Percentiles rank a stretch among this genome's conserved stretches.
phyloP scores from a whole-genome alignment of 2,113 vertebrate species.

The Podiceps cristatus region DNA sequence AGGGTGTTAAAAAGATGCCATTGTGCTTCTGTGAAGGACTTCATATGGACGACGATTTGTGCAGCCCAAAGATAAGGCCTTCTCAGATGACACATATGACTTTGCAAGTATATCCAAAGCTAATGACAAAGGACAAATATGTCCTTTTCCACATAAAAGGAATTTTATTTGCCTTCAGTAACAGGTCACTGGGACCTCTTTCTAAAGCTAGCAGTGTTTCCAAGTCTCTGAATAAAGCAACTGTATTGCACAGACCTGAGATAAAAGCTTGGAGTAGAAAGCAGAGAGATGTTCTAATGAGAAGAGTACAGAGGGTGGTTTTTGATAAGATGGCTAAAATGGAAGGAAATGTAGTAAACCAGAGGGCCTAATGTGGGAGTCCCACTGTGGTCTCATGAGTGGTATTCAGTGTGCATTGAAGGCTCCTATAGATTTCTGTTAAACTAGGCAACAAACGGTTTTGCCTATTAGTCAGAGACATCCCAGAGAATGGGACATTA shows the following conservation, averaged over 20 bases:
- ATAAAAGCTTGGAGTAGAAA: neutral
- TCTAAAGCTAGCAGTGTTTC: neutral
- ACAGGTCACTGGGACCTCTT: neutral
- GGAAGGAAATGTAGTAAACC: neutral
- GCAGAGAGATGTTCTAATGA: neutral
- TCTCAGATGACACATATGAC: neutral
- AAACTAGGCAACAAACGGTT: neutral
- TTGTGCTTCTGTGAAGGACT: slow-evolving; percentile 15
- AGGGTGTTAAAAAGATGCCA: slow-evolving; percentile 37
- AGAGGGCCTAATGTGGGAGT: neutral
- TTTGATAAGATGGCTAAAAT: neutral
- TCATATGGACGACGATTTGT: slow-evolving; percentile 9
- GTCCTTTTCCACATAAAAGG: slow-evolving; percentile 19
- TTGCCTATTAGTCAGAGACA: neutral
- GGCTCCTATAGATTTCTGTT: neutral
- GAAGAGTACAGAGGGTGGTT: neutral
- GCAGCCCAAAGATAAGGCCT: neutral
- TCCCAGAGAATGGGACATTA: neutral
- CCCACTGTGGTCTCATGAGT: neutral
- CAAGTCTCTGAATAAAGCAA: neutral
- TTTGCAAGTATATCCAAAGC: neutral
- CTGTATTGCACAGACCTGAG: neutral
- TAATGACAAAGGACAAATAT: neutral
- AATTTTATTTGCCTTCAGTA: slow-evolving; percentile 1
- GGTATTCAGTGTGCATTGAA: neutral